Base-by-base conservation (phyloP, 2,888 invertebrate species). In the Pardosa pseudoannulata region DNA sequence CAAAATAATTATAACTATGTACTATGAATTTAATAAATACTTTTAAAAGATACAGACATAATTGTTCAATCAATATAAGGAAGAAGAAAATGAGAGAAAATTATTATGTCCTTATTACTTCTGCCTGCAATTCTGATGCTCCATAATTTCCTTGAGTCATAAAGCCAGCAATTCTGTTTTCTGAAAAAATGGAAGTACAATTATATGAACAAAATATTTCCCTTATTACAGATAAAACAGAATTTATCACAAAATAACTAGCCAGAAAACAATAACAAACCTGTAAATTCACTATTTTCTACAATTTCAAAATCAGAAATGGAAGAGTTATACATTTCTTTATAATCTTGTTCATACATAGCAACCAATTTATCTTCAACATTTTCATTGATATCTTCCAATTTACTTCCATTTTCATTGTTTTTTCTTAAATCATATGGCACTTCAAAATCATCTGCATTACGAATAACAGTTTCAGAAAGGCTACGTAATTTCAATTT, bases 81-180 rank as follows among this genome's bases (percentile, higher is more conserved):
- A n/a, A n/a, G n/a, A n/a, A n/a, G n/a, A n/a, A n/a, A n/a, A n/a
- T 36, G 36, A 36, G 9, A 9, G 9, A 36, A 36, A 9, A 36
- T 36, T 5, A 36, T 7, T 5, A 7, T 36, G 9, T 36, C 5
- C 9, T 7, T 9, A 36, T 36, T 68, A 85, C 83, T 56, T 85
- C 83, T 29, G 78, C 72, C 71, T 85, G 83, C 19, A 85, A 68
- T 56, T 78, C 83, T 39, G 83, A 71, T 7, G 83, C 83, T 68
- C 73, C 83, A 67, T 79, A 85, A 29, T 85, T 85, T 1, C 83
- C 83, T 32, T 85, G 83, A n/a, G 83, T 85, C n/a, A 85, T 28
- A 73, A 72, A 85, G 46, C 67, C 73, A 32, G 78, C 83, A 28
- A 78, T 56, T 41, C 62, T 64, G 36, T 46, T 72, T 46, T 79